These are phyloP conservation scores for Paedocypris micromegethes DNA, from an alignment of 2,797 vertebrate genomes.

Conservation along the genomic window DNA sequence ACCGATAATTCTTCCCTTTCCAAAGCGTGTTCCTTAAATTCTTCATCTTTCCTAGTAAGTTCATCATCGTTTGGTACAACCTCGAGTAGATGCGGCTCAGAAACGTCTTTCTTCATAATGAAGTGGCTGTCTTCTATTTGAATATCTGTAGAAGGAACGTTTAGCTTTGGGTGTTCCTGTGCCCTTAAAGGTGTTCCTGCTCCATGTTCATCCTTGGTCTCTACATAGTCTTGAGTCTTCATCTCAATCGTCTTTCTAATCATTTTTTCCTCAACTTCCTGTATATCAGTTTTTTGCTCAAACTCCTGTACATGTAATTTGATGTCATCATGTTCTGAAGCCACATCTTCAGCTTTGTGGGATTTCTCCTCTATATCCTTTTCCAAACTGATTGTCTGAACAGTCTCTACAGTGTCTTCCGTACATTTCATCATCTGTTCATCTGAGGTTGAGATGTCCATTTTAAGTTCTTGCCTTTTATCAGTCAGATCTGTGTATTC, in stretches of 20 bases:
- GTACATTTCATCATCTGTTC: constrained; percentile 8
- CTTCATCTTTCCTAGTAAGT: constrained; percentile 9
- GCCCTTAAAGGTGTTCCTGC: background rate
- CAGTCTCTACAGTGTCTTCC: background rate
- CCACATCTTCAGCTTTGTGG: constrained; percentile 3
- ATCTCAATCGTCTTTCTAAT: constrained; percentile 20
- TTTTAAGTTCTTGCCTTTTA: constrained; percentile 17
- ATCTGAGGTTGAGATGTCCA: constrained; percentile 17
- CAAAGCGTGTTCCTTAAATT: constrained; percentile 7
- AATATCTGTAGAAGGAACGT: constrained; percentile 23
- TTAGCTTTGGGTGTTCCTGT: constrained; percentile 19
- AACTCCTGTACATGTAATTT: constrained; percentile 18
- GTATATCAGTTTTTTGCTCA: constrained; percentile 32
- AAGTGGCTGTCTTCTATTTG: constrained; percentile 13
- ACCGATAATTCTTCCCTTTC: constrained; percentile 14
- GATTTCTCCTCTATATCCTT: constrained; percentile 23
- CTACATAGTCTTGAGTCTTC: constrained; percentile 18
- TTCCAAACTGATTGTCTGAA: constrained; percentile 19
- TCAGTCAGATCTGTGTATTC: constrained; percentile 17
- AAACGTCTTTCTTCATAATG: constrained; percentile 19
- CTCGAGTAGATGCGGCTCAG: background rate
- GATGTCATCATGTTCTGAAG: constrained; percentile 16
- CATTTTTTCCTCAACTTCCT: constrained; percentile 10
- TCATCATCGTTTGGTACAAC: too few relatives aligned
- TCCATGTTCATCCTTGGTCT: constrained; percentile 18